Evolutionary conservation across 2,797 vertebrate species (phyloP).

Genomic region (Psittacula derbiana): DNA sequence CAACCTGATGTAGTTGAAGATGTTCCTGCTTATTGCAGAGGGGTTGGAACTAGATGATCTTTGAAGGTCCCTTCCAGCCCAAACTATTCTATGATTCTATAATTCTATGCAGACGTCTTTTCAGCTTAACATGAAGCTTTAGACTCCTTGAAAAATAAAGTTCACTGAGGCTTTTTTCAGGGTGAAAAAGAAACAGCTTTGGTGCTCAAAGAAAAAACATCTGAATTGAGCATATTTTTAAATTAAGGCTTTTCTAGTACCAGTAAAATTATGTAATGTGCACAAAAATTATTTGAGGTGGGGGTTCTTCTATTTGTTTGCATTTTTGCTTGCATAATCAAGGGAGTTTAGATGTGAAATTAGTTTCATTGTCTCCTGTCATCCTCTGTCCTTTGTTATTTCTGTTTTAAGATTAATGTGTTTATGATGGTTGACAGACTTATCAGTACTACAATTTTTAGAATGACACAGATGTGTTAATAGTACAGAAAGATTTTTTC

Average conservation of each 20-base stretch:
- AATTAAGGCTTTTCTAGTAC: not conserved
- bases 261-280: not conserved
- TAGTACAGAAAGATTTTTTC: not conserved
- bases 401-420: not conserved
- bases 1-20: not conserved
- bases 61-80: not conserved
- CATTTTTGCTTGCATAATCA: not conserved
- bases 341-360: not conserved
- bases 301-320: not conserved
- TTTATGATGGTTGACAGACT: not conserved
- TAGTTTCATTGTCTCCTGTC: not conserved
- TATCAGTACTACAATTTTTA: not conserved
- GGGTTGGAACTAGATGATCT: not conserved
- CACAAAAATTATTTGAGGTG: not conserved
- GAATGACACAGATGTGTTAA: not conserved
- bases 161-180: not conserved
- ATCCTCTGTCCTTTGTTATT: not conserved
- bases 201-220: not conserved
- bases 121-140: not conserved
- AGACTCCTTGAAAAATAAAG: not conserved
- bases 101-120: not conserved
- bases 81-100: not conserved
- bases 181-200: not conserved
- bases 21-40: not conserved
- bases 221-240: not conserved